Base-by-base conservation (phyloP, 2,888 invertebrate genomes). In the Eudemis profundana region DNA sequence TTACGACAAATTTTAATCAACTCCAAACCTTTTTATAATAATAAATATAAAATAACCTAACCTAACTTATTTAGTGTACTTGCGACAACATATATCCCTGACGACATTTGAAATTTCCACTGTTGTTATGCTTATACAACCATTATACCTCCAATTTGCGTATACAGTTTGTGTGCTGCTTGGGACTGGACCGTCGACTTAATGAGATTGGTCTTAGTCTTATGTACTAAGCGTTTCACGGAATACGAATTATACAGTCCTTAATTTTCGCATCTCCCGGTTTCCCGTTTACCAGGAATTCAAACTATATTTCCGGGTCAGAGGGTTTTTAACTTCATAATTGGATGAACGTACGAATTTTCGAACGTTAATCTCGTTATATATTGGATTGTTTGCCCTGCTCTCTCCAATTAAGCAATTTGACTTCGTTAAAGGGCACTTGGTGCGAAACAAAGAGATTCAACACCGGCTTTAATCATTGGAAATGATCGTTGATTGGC, bases 381-480 rank as follows among this genome's bases (percentile, higher is more conserved):
- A 27, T 17, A 23, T 40, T 8, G 23, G 19, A 42, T 42, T 44
- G 42, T 29, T 44, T n/a, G 4, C 33, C 27, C 27, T 38, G 27
- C 57, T 19, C 50, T 57, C 61, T 36, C 44, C 36, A 57, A 64
- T 64, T 59, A 64, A 44, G 33, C 64, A 64, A 64, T 64, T 62
- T 50, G 3, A 51, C 44, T 27, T 64, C 23, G 44, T 64, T 64
- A 64, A 38, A 59, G 42, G 54, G 42, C 42, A 57, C 44, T 44
- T n/a, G 33, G 33, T n/a, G 33, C 8, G 56, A 46, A 44, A 44
- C 57, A 57, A 64, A 63, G 57, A 47, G 63, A 57, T 44, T 57
- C 44, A 21, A 38, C 42, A 33, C 17, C n/a, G 19, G 12, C 44
- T 57, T 50, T 50, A 64, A 64, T 64, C 50, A 44, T 15, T 64